Conservation (phyloP, 2,797 vertebrate species). For the Aldrovandia affinis region DNA sequence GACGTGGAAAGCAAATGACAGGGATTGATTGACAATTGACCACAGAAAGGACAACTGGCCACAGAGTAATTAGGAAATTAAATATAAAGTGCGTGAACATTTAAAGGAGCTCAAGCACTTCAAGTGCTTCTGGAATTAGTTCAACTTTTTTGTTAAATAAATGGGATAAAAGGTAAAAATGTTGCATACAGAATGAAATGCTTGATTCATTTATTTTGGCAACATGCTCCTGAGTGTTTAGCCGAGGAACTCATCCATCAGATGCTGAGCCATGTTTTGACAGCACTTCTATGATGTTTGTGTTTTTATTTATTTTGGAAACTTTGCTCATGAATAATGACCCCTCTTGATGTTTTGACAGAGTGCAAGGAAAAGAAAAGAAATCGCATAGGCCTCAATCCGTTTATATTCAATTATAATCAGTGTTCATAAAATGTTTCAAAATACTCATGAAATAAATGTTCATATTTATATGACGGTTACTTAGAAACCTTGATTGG, state of each 20-base stretch:
- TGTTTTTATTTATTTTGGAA: not conserved
- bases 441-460: too few species aligned
- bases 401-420: too few species aligned
- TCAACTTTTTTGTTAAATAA: not conserved
- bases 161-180: not conserved
- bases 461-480: too few species aligned
- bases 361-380: not conserved
- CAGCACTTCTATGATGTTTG: not conserved
- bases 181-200: not conserved
- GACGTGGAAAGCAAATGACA: not conserved
- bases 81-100: too few species aligned
- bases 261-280: not conserved
- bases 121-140: not conserved
- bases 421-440: too few species aligned
- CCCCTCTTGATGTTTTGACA: not conserved
- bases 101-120: too few species aligned
- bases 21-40: not conserved
- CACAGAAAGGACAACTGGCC: too few species aligned
- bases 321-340: not conserved
- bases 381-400: too few species aligned
- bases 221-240: not conserved
- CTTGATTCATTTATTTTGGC: not conserved
- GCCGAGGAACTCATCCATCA: not conserved
- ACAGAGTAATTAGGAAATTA: too few species aligned
- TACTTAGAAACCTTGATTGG: too few species aligned